Evolutionary conservation across 2,113 vertebrate species (phyloP), one percentile per base, ranked within the genome.

Genomic region (Cephalopterus ornatus): DNA sequence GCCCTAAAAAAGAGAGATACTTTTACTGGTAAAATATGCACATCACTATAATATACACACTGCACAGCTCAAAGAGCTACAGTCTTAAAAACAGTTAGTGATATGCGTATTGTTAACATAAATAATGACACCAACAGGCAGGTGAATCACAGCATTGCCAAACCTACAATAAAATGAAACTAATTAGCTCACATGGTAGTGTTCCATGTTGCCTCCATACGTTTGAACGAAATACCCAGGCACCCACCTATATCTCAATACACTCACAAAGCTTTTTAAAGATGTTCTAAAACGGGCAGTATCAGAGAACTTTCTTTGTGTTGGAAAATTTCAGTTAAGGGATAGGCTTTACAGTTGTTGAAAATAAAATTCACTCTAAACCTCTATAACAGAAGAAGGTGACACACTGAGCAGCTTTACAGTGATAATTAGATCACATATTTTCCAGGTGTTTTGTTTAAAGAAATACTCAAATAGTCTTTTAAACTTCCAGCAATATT

Each of bases 1-100:
- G 88, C 95, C 95, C 98, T 98, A 58, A 82, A 94, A 33, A 82
- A 93, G 10, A 75, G 18, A 96, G 79, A 74, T 11, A n/a, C 7
- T 75, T 83, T 92, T 73, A 91, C 5, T 14, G 11, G 26, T 63
- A 59, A 79, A 79, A 83, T 66, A 52, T 14, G 14, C 22, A 59
- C 9, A 56, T 55, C 24, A 30, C 67, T 65, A 26, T 65, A 46
- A 73, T 9, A 42, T 7, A 55, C 11, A 62, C 9, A 44, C 14
- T 21, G 12, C 2, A 4, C 20, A 85, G 75, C 9, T 83, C 67
- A 55, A 10, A 70, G 85, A 42, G 5, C 15, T 15, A 49, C 16
- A 70, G 2, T 61, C 55, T 28, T 73, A 55, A 70, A 68, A 83
- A 80, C 7, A 23, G 4, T 19, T 74, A 39, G 17, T 46, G 8